Percentiles rank a stretch among this genome's conserved stretches.
phyloP scores from a whole-genome alignment of 64 coral and sea anemone genomes.

The Catalaphyllia jardinei region DNA sequence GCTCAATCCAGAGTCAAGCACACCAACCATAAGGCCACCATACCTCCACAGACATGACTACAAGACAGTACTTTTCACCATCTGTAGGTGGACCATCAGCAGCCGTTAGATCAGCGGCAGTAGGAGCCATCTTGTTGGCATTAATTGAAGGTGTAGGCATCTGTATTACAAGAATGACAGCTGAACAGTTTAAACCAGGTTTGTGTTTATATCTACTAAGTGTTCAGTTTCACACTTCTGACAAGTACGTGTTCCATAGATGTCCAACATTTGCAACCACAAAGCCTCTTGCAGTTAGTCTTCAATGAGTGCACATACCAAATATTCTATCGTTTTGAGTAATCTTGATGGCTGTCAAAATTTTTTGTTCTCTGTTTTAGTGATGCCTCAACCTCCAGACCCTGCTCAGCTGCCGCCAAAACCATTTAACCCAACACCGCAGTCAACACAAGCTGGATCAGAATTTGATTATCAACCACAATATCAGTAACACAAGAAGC shows the following conservation, averaged over 20 bases:
- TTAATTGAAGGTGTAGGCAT: conserved; percentile 97
- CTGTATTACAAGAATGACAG: conserved; percentile 98
- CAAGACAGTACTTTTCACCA: not conserved
- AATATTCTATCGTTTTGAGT: too few species aligned
- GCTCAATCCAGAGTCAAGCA: conserved; percentile 52
- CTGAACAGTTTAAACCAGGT: conserved; percentile 99
- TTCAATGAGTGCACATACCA: too few species aligned
- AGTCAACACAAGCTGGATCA: conserved; percentile 53
- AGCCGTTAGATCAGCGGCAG: conserved; percentile 84
- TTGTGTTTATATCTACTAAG: not conserved
- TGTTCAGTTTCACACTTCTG: not conserved
- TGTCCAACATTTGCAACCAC: too few species aligned
- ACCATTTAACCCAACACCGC: conserved; percentile 64
- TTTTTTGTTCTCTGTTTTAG: conserved; percentile 26
- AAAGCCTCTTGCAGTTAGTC: too few species aligned
- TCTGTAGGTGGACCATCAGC: conserved; percentile 87
- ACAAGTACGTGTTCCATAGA: too few species aligned
- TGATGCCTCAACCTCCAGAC: conserved; percentile 97
- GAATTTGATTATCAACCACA: conserved; percentile 94
- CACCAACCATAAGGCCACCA: too few species aligned
- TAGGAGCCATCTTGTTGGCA: conserved; percentile 91
- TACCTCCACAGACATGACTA: not conserved
- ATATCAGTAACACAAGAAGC: conserved; percentile 49
- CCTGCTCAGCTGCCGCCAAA: conserved; percentile 86
- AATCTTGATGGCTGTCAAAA: not conserved